Evolutionary conservation across 2,888 invertebrate species (phyloP).

Genomic region (Caenorhabditis sp.): DNA sequence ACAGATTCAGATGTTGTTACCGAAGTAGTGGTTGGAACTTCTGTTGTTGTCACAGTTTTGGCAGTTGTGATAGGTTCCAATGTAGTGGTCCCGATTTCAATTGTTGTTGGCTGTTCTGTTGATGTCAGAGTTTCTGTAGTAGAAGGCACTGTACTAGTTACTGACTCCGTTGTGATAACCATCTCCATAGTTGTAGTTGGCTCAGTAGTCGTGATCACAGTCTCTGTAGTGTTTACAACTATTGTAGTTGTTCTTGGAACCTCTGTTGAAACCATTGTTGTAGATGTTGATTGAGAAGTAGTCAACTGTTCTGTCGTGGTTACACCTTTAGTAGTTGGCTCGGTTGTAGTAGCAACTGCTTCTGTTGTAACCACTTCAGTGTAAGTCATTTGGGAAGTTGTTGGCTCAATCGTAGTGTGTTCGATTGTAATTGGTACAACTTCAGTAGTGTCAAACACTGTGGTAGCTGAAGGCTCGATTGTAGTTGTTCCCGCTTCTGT

Average conservation of each 20-base stretch:
- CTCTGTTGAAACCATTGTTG: too few relatives aligned
- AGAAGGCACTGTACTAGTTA: too few relatives aligned
- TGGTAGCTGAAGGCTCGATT: not conserved
- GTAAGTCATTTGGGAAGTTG: too few relatives aligned
- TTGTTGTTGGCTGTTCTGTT: too few relatives aligned
- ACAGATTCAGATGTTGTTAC: not conserved
- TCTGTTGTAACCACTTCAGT: not conserved
- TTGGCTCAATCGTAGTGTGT: not conserved
- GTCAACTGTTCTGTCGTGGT: too few relatives aligned
- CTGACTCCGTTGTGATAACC: not conserved
- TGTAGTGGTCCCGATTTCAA: too few relatives aligned
- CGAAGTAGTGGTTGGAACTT: too few relatives aligned
- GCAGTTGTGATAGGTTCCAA: constrained; percentile 2
- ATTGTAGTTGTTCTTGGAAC: too few relatives aligned
- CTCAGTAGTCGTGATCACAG: too few relatives aligned
- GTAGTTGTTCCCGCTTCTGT: not conserved
- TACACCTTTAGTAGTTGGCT: not conserved
- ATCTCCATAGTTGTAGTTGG: too few relatives aligned
- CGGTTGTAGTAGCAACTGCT: not conserved
- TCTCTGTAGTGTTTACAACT: too few relatives aligned
- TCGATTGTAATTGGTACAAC: not conserved
- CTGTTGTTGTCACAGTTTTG: constrained; percentile 7
- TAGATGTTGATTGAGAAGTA: too few relatives aligned
- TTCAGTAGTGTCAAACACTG: not conserved
- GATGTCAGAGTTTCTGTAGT: not conserved